phyloP scores from a whole-genome alignment of 1,140 invertebrate genomes.

The Drosophila biarmipes region DNA sequence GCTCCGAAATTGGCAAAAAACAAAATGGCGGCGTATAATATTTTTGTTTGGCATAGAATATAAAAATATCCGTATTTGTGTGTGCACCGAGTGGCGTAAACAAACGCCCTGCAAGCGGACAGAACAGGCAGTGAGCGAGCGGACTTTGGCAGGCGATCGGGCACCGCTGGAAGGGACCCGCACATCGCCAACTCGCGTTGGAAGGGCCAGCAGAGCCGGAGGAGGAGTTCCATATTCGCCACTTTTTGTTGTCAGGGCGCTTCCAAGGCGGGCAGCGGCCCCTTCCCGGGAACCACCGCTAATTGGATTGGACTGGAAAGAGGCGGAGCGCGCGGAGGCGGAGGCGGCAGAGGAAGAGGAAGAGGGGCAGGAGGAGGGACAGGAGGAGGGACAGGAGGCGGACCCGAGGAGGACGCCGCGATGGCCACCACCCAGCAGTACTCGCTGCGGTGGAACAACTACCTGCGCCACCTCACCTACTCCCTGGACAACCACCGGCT shows the following conservation, averaged over 20 bases:
- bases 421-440: conserved; percentile 87
- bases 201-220: not conserved
- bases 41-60: conserved; percentile 28
- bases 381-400: not conserved
- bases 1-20: conserved; percentile 19
- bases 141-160: not conserved
- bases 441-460: conserved; percentile 92
- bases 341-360: not conserved
- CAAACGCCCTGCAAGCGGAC: conserved; percentile 5
- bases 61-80: conserved; percentile 9
- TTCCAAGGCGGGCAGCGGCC: conserved; percentile 4
- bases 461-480: conserved; percentile 89
- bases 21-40: conserved; percentile 33
- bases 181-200: not conserved
- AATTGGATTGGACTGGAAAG: conserved; percentile 30
- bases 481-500: conserved; percentile 91
- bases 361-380: not conserved
- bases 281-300: conserved; percentile 16
- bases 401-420: conserved; percentile 13
- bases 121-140: conserved; percentile 2
- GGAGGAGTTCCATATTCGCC: conserved; percentile 13
- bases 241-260: conserved; percentile 2
- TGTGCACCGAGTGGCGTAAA: conserved; percentile 5
- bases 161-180: not conserved
- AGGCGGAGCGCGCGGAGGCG: not conserved